Conservation (phyloP, 2,113 vertebrate genomes). For the Sarotherodon lohbergeri region DNA sequence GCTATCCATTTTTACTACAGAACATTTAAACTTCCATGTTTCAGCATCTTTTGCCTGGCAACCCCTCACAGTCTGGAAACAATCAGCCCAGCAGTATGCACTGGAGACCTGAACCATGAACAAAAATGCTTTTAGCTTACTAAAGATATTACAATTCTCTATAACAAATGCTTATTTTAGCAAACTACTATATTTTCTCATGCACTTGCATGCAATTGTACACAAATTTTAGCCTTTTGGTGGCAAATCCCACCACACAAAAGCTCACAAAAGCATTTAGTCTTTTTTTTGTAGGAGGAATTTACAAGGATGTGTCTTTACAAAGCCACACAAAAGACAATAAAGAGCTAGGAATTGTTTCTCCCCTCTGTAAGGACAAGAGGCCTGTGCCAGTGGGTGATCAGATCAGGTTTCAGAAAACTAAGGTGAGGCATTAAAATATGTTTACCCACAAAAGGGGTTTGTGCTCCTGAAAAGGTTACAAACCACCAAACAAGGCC, state of each 20-base stretch:
- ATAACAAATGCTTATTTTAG: not conserved
- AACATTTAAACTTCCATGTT: not conserved
- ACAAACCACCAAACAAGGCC: not conserved
- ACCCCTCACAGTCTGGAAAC: not conserved
- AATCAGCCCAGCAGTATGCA: not conserved
- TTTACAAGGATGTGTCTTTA: not conserved
- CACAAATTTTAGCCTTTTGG: not conserved
- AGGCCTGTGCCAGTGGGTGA: not conserved
- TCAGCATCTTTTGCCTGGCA: not conserved
- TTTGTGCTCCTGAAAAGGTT: not conserved
- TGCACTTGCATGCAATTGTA: not conserved
- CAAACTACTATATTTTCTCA: not conserved
- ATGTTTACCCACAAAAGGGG: not conserved
- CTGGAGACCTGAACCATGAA: not conserved
- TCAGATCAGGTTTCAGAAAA: not conserved
- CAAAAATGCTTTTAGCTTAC: not conserved
- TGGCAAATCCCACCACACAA: not conserved
- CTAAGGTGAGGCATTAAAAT: not conserved
- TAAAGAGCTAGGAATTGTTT: not conserved
- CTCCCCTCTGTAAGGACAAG: not conserved
- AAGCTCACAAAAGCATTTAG: not conserved
- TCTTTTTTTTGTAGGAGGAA: not conserved
- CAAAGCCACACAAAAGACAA: not conserved
- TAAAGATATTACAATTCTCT: not conserved
- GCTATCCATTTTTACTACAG: not conserved